A percentile compares a stretch with the other conserved stretches of the same genome.
Evolutionary conservation across 2,113 vertebrate genomes (phyloP).

Genomic region (Scalopus aquaticus): DNA sequence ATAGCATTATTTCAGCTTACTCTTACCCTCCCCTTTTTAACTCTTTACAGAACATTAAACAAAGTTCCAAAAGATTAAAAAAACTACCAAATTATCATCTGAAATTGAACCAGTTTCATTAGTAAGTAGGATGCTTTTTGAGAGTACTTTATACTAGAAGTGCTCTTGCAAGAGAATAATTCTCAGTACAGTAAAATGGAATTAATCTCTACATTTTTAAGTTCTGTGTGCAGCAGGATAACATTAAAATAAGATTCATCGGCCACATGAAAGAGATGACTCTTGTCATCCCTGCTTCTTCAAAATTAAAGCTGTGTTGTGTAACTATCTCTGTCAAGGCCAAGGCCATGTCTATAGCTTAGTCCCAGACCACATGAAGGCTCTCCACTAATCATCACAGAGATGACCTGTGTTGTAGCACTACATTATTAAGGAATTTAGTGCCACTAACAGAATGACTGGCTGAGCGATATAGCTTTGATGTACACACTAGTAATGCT

Average conservation of each 20-base stretch:
- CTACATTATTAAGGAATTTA: background rate
- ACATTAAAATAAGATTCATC: constrained; percentile 6
- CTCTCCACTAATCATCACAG: background rate
- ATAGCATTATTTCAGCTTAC: background rate
- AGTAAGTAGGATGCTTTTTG: background rate
- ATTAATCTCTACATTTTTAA: background rate
- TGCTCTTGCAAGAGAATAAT: background rate
- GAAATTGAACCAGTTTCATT: background rate
- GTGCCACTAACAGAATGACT: background rate
- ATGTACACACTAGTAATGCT: background rate
- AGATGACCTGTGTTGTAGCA: background rate
- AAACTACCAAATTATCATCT: background rate
- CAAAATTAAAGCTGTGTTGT: background rate
- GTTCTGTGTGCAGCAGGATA: background rate
- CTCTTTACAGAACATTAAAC: background rate
- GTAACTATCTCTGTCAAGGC: background rate
- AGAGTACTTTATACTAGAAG: background rate
- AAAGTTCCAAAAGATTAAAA: background rate
- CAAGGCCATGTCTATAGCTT: background rate
- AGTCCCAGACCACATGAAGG: background rate
- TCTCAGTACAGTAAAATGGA: background rate
- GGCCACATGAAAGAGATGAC: background rate
- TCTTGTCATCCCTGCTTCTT: background rate
- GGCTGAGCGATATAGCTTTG: background rate
- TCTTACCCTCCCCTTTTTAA: background rate